These are phyloP conservation scores for Coenonympha glycerion DNA, from an alignment of 2,888 invertebrate species.

Conservation along the genomic window DNA sequence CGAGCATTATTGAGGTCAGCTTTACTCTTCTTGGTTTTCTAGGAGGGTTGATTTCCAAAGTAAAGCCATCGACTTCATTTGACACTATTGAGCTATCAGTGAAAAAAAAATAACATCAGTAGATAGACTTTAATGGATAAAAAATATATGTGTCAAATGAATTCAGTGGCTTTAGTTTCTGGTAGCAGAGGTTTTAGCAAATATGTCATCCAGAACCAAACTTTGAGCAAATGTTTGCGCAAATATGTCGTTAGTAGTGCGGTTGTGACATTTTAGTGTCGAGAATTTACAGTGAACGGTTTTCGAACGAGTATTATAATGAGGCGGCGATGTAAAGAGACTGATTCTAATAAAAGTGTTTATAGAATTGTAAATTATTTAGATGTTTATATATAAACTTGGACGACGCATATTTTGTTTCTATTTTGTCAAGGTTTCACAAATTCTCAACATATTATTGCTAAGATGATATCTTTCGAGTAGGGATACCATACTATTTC, in stretches of 20 bases:
- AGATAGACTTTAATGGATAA: no score
- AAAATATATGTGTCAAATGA: no score
- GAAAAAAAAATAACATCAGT: no score
- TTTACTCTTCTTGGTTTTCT: no score
- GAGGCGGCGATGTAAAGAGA: constrained; percentile 41
- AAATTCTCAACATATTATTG: constrained; percentile 5
- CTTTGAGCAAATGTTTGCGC: background rate
- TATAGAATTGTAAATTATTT: constrained; percentile 49
- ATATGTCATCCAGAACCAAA: background rate
- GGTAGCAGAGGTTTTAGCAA: no score
- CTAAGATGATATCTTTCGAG: no score
- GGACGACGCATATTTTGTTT: constrained; percentile 44
- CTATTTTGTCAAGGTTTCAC: constrained; percentile 26
- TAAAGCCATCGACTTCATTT: no score
- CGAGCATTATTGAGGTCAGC: no score
- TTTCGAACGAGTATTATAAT: constrained; percentile 19
- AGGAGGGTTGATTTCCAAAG: no score
- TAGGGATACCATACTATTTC: background rate
- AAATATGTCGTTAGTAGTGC: background rate
- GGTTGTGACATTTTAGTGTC: constrained; percentile 19
- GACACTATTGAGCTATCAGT: no score
- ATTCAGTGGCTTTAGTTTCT: no score
- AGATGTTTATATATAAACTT: constrained; percentile 36
- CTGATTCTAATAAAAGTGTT: constrained; percentile 50
- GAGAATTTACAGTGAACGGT: constrained; percentile 16